Percentiles rank a stretch among this genome's conserved stretches.
phyloP scores from a whole-genome alignment of 2,113 vertebrate species.

The Furnarius figulus region DNA sequence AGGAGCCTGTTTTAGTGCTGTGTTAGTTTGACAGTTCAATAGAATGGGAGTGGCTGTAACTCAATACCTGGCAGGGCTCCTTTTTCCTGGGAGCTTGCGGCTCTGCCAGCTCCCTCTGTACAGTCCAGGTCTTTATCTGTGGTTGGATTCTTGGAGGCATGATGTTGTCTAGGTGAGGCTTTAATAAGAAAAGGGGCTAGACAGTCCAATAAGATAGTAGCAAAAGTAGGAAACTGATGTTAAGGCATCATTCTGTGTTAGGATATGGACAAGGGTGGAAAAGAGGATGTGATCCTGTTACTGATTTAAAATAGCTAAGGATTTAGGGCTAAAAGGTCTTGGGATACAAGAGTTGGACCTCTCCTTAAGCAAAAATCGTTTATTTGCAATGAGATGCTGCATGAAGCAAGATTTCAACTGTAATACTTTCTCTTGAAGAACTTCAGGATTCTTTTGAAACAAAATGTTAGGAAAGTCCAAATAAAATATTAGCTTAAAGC shows the following conservation, averaged over 20 bases:
- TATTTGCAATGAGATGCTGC: background rate
- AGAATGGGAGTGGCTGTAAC: constrained; percentile 58
- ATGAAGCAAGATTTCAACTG: background rate
- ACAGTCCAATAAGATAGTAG: background rate
- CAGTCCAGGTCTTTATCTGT: background rate
- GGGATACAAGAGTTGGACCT: background rate
- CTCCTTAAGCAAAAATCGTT: background rate
- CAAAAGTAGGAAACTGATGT: background rate
- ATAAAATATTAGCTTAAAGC: background rate
- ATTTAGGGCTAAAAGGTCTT: background rate
- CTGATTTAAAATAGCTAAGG: background rate
- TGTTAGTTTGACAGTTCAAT: constrained; percentile 45
- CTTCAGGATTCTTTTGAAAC: background rate
- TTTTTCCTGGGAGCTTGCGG: background rate
- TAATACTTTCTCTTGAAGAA: background rate
- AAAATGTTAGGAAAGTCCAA: background rate
- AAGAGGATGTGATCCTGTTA: background rate
- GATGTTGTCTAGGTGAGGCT: background rate
- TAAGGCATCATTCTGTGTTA: background rate
- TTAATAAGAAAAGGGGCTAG: background rate
- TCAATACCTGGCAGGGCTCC: constrained; percentile 8
- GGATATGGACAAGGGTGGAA: fast-evolving
- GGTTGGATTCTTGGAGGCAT: background rate
- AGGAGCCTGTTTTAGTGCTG: constrained; percentile 21
- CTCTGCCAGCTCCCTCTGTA: background rate